Evolutionary conservation across 2,888 invertebrate genomes (phyloP), one percentile per base, ranked within the genome.

Genomic region (Seira musarum): DNA sequence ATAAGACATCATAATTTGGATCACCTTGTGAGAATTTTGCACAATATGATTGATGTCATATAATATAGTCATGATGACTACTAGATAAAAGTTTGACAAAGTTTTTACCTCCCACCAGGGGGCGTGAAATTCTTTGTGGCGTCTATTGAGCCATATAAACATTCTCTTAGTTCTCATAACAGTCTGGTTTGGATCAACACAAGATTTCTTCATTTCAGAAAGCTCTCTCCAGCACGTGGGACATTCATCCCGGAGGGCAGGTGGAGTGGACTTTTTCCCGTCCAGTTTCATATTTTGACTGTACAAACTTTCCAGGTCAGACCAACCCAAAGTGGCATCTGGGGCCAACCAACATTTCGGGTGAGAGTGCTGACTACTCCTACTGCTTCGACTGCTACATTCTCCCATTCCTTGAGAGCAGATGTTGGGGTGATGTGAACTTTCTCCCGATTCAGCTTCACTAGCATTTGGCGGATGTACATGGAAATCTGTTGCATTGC

Each of bases 51-150:
- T 40, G 13, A 40, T 40, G 13, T 40, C 40, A 40, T 40, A 13
- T 40, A 8, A 49, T 30, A 24, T 2, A 66, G n/a, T n/a, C n/a
- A n/a, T n/a, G 53, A 25, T 61, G 24, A 46, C 5, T 60, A 60
- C 5, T 6, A 60, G n/a, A 60, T 19, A n/a, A 60, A 6, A 8
- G 5, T 5, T 10, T 60, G 21, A 60, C 60, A 60, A 19, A 1
- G 1, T 30, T 15, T 25, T 81, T 80, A 86, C 86, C 84, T 86
- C 86, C 86, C 86, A 86, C 86, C 86, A 86, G 13, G 86, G 86
- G 8, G 83, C 85, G 60, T 83, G 80, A 72, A 85, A 86, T 61
- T 86, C 86, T 63, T 85, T 83, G 21, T 82, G 85, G 19, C 86
- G 30, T 57, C 81, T 83, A 71, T 86, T 86, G 17, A 86, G 66